Percentiles rank a stretch among this genome's conserved stretches.
Evolutionary conservation across 2,113 vertebrate genomes (phyloP).

Genomic region (Lagenorhynchus albirostris): DNA sequence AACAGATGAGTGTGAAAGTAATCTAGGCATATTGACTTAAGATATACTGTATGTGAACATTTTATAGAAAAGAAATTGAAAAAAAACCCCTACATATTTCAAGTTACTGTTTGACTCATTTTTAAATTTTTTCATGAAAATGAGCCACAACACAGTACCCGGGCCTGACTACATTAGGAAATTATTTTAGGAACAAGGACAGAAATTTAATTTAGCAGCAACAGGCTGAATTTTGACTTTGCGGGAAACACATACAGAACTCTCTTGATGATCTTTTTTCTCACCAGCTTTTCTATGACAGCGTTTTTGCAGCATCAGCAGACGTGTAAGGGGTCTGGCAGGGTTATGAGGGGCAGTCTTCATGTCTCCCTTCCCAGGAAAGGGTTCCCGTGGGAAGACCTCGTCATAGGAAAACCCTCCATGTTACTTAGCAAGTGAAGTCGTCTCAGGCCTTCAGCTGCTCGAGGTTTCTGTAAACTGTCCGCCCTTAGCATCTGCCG

Average conservation of each 20-base stretch:
- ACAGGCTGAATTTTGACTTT: background rate
- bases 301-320: background rate
- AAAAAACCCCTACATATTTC: background rate
- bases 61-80: background rate
- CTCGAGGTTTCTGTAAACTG: background rate
- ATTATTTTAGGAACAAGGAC: background rate
- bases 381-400: background rate
- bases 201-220: background rate
- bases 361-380: background rate
- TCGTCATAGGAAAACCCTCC: background rate
- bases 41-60: background rate
- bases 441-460: background rate
- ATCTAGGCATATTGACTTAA: background rate
- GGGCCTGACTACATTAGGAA: background rate
- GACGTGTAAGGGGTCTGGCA: background rate
- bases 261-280: background rate
- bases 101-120: background rate
- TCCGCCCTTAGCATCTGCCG: rapidly evolving
- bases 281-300: background rate
- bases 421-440: background rate
- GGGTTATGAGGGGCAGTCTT: background rate
- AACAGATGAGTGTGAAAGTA: background rate
- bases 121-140: background rate
- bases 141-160: background rate
- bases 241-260: background rate